phyloP scores from a whole-genome alignment of 2,797 vertebrate species.

The Rhinophrynus dorsalis region DNA sequence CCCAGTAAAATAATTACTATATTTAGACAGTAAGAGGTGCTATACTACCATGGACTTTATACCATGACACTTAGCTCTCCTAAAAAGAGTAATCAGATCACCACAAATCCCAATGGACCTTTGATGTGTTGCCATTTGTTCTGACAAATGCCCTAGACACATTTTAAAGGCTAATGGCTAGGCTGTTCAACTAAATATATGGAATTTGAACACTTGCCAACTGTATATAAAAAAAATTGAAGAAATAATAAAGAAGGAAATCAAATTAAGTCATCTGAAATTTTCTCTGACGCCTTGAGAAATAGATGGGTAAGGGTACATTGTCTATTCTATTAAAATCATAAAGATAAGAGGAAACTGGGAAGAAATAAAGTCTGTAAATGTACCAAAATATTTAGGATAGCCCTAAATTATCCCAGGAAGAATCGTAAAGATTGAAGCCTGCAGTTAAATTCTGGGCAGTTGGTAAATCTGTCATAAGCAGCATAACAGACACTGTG shows the following conservation, averaged over 20 bases:
- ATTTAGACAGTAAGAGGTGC: neutral
- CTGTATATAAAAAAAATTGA: neutral
- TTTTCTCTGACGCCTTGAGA: neutral
- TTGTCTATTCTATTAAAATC: neutral
- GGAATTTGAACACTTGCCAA: conserved; percentile 11
- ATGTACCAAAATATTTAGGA: neutral
- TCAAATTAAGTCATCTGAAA: conserved; percentile 4
- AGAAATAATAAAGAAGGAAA: conserved; percentile 18
- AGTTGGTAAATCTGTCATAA: conserved; percentile 37
- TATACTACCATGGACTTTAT: neutral
- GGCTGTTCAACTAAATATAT: conserved; percentile 11
- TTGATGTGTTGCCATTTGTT: neutral
- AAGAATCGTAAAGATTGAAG: neutral
- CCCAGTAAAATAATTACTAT: neutral
- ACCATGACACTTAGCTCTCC: neutral
- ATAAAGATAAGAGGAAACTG: conserved; percentile 22
- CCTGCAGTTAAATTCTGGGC: neutral
- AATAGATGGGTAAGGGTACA: neutral
- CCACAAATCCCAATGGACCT: neutral
- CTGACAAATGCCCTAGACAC: neutral
- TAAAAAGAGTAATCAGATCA: conserved; percentile 17
- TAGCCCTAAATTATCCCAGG: neutral
- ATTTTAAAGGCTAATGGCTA: conserved; percentile 23
- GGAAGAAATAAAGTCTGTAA: conserved; percentile 3
- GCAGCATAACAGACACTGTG: neutral